phyloP scores from a whole-genome alignment of 1,140 invertebrate species.

The Drosophila nigrodunni region DNA sequence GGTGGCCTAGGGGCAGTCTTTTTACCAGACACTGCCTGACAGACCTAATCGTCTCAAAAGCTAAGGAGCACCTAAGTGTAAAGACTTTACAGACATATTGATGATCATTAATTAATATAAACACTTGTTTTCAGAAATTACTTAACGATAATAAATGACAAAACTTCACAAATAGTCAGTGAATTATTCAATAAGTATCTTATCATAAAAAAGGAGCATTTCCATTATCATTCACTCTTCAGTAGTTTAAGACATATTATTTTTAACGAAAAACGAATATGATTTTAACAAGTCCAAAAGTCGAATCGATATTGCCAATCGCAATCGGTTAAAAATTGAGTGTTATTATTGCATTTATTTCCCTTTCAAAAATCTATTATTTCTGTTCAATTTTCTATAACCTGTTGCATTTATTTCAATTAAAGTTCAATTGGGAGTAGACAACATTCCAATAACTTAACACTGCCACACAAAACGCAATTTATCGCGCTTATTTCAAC shows the following conservation, averaged over 20 bases:
- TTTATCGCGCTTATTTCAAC: conserved; percentile 63
- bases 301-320: too few species aligned
- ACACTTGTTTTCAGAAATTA: not conserved
- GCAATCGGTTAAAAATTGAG: too few species aligned
- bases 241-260: too few species aligned
- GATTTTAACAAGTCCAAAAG: too few species aligned
- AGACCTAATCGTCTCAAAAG: not conserved
- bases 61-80: not conserved
- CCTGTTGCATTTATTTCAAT: conserved; percentile 34
- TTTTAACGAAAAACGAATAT: too few species aligned
- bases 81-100: not conserved
- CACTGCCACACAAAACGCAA: not conserved
- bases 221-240: not conserved
- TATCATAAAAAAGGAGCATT: not conserved
- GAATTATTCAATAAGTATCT: too few species aligned
- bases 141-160: not conserved
- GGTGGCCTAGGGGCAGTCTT: conserved; percentile 47
- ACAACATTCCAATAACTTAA: conserved; percentile 2
- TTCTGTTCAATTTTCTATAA: conserved; percentile 1
- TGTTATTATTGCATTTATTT: too few species aligned
- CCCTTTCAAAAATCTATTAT: not conserved
- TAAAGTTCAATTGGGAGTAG: conserved; percentile 11
- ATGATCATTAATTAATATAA: conserved; percentile 1
- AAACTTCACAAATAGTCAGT: too few species aligned
- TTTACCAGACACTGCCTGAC: conserved; percentile 10